phyloP scores from a whole-genome alignment of 2,113 vertebrate species.

The Coregonus clupeaformis region DNA sequence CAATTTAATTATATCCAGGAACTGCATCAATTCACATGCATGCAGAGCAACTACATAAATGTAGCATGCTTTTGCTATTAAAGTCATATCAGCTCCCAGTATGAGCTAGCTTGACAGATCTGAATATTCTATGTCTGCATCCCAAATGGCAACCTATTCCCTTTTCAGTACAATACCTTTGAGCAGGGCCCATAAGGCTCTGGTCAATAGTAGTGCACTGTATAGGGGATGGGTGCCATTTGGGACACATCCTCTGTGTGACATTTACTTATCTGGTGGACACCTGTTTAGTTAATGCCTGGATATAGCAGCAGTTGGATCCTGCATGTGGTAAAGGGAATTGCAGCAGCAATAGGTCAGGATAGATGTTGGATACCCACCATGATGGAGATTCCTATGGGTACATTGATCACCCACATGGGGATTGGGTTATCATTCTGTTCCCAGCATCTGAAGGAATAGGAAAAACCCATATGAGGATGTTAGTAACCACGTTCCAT shows the following conservation, averaged over 20 bases:
- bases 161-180: too few relatives aligned
- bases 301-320: not conserved
- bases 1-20: too few relatives aligned
- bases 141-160: too few relatives aligned
- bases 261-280: not conserved
- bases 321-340: not conserved
- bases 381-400: slow-evolving; percentile 87
- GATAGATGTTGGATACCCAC: slow-evolving; percentile 57
- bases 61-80: not conserved
- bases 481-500: too few relatives aligned
- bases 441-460: slow-evolving; percentile 85
- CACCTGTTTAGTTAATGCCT: slow-evolving; percentile 4
- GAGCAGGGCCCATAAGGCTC: too few relatives aligned
- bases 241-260: not conserved
- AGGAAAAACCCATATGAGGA: not conserved
- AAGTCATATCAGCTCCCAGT: slow-evolving; percentile 7
- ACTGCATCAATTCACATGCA: too few relatives aligned
- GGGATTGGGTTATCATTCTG: slow-evolving; percentile 84
- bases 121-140: not conserved
- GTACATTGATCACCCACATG: slow-evolving; percentile 92
- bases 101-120: too few relatives aligned
- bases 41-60: not conserved
- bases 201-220: too few relatives aligned
- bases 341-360: not conserved
- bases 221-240: too few relatives aligned